Evolutionary conservation across 1,140 invertebrate genomes (phyloP), one percentile per base, ranked within the genome.

Genomic region (Zophobas morio): DNA sequence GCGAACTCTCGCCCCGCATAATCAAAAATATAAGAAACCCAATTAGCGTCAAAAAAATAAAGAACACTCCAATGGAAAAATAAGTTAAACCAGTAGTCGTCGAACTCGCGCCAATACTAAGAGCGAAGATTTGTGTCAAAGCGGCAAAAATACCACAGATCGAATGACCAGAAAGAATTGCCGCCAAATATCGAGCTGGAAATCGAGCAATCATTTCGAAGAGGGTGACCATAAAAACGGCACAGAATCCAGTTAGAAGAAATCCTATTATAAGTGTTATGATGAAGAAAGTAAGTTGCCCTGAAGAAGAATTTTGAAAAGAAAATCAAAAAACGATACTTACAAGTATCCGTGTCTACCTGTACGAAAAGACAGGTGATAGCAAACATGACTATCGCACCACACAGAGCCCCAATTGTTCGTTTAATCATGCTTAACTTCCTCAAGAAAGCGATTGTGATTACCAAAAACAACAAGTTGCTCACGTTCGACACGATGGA

Each of bases 141-240:
- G 79, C 71, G 2, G 81, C 74, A 33, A 83, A 71, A 3, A 82
- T 75, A 0, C 78, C 82, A 57, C 82, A 81, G 5, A 83, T 66
- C 1, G 78, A 60, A 36, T 81, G 77, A 2, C 80, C 82, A 1
- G 76, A 78, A 5, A 80, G 35, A 2, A 82, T 56, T 0, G 81
- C 78, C 32, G 51, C 46, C n/a, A 76, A 77, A 70, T 82, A 83
- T 39, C 74, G 35, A 1, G 73, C 8, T 0, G 82, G 79, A 49
- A 83, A 82, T 42, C 79, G 79, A 0, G 77, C 39, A 33, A 78
- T 72, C 70, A 83, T 70, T 42, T 83, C 60, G 47, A 79, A 83
- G 4, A 82, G 46, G 5, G 77, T 79, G 6, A 81, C 77, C 20
- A 81, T 73, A 32, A 80, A 79, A 1, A 78, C 75, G 6, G 77